Percentiles rank a stretch among this genome's conserved stretches.
Evolutionary conservation across 2,113 vertebrate genomes (phyloP).

Genomic region (Lynx canadensis): DNA sequence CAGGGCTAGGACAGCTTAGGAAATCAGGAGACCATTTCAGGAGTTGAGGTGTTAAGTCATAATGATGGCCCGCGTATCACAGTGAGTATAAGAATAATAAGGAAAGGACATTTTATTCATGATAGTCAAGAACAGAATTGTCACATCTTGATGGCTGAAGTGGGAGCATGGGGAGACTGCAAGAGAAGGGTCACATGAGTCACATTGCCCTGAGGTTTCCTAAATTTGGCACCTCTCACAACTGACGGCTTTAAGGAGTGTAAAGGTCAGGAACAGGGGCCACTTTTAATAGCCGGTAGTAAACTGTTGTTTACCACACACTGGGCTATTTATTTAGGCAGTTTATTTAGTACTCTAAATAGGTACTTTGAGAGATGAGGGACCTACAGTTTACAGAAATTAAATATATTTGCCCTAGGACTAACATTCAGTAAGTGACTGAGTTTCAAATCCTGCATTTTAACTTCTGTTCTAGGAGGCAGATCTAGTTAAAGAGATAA

Average conservation of each 20-base stretch:
- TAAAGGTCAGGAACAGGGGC: not conserved
- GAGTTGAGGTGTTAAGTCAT: not conserved
- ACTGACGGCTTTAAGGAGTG: not conserved
- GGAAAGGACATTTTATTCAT: slow-evolving; percentile 13
- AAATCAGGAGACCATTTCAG: not conserved
- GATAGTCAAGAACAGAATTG: not conserved
- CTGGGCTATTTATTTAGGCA: not conserved
- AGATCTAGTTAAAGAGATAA: not conserved
- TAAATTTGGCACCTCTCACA: not conserved
- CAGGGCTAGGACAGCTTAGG: not conserved
- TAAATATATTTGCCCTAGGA: not conserved
- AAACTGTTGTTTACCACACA: not conserved
- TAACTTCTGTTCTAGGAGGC: not conserved
- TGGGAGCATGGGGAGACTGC: not conserved
- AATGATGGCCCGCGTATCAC: not conserved
- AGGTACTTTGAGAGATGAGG: not conserved
- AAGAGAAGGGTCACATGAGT: not conserved
- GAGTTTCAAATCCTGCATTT: not conserved
- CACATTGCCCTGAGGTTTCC: not conserved
- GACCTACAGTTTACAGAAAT: not conserved
- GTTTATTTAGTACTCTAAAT: not conserved
- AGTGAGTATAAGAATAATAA: not conserved
- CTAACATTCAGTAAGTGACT: not conserved
- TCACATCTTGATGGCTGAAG: not conserved
- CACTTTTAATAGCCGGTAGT: not conserved